Evolutionary conservation across 2,113 vertebrate species (phyloP).

Genomic region (Calyptomena viridis): DNA sequence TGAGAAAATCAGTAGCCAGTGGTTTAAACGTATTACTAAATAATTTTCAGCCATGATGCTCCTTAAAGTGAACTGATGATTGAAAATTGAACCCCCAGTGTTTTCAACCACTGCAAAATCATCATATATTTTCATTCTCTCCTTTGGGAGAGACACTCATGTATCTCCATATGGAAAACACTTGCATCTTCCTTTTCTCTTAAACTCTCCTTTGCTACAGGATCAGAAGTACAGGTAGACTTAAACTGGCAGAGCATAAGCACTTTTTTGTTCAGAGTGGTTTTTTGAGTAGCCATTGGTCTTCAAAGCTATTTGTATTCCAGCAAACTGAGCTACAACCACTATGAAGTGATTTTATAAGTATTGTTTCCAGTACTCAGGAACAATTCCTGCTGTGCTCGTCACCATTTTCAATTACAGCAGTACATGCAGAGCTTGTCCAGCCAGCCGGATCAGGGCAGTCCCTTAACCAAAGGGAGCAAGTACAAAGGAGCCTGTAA

Average conservation of each 20-base stretch:
- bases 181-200: not conserved
- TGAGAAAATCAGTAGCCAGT: not conserved
- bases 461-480: constrained; percentile 5
- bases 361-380: constrained; percentile 20
- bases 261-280: not conserved
- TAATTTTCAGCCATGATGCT: not conserved
- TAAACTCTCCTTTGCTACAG: not conserved
- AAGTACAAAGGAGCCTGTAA: constrained; percentile 17
- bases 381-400: constrained; percentile 7
- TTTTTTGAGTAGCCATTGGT: not conserved
- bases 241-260: not conserved
- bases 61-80: not conserved
- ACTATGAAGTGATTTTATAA: constrained; percentile 15
- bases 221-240: not conserved
- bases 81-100: not conserved
- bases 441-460: not conserved
- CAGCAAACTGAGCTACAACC: not conserved
- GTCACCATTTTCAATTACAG: not conserved
- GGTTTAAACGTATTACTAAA: not conserved
- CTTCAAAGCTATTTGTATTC: not conserved
- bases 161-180: not conserved
- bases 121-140: not conserved
- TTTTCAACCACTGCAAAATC: not conserved
- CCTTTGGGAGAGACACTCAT: not conserved
- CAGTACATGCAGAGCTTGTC: not conserved